Evolutionary conservation across 2,888 invertebrate species (phyloP).

Genomic region (Microctonus hyperodae): DNA sequence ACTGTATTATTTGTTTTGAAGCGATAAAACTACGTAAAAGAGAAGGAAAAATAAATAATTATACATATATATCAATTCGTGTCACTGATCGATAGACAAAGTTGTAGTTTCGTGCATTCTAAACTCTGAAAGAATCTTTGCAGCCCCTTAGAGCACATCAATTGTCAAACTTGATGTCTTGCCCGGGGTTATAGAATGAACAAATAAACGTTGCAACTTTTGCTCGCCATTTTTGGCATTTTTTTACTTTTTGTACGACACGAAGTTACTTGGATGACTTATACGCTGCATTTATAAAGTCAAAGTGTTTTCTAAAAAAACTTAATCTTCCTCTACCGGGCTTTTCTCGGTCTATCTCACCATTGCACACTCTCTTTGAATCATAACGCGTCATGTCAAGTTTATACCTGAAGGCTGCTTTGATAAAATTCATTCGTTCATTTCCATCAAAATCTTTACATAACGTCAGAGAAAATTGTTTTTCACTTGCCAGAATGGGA

Average conservation of each 20-base stretch:
- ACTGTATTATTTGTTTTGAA: no score
- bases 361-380: background rate
- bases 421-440: background rate
- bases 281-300: background rate
- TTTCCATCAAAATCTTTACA: background rate
- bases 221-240: conserved; percentile 26
- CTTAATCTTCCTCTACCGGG: background rate
- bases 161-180: background rate
- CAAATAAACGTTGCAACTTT: conserved; percentile 31
- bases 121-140: background rate
- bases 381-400: background rate
- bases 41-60: background rate
- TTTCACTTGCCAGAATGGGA: background rate
- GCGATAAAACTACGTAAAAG: background rate
- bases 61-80: conserved; percentile 27
- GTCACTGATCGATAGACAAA: conserved; percentile 46
- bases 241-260: conserved; percentile 16
- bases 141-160: background rate
- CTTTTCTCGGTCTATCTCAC: background rate
- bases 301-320: background rate
- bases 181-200: conserved; percentile 24
- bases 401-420: background rate
- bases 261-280: background rate
- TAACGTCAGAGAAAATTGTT: background rate
- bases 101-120: conserved; percentile 31